These are phyloP conservation scores for Melanaphis sacchari DNA, from an alignment of 1,140 invertebrate species.

Conservation along the genomic window DNA sequence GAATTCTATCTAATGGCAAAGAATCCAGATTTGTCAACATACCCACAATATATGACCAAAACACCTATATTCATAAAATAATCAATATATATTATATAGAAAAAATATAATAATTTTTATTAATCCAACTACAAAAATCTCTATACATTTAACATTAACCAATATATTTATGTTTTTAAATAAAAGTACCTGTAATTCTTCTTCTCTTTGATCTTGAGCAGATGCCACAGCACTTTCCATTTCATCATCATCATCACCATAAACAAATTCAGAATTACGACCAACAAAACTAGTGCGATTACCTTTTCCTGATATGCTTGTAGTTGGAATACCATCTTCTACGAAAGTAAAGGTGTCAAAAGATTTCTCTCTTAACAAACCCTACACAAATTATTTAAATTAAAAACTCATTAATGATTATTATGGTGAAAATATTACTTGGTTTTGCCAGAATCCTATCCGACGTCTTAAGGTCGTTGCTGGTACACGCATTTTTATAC, in stretches of 20 bases:
- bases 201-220: conserved; percentile 89
- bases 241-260: conserved; percentile 82
- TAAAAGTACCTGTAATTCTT: conserved; percentile 78
- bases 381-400: conserved; percentile 64
- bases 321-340: conserved; percentile 69
- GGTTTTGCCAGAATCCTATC: conserved; percentile 90
- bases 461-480: conserved; percentile 81
- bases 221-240: conserved; percentile 91
- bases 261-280: conserved; percentile 52
- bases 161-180: background rate
- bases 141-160: background rate
- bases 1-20: conserved; percentile 90
- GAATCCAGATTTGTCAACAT: conserved; percentile 96
- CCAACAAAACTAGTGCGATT: conserved; percentile 39
- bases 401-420: conserved; percentile 35
- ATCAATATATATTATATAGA: background rate
- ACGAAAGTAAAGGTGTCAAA: conserved; percentile 79
- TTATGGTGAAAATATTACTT: conserved; percentile 60
- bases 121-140: background rate
- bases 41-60: conserved; percentile 96
- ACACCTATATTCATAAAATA: conserved; percentile 68
- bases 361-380: conserved; percentile 78
- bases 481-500: conserved; percentile 83
- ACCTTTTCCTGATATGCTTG: conserved; percentile 49
- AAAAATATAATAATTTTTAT: background rate